phyloP scores from a whole-genome alignment of 2,113 vertebrate genomes.

The rat (Rattus norvegicus) region DNA sequence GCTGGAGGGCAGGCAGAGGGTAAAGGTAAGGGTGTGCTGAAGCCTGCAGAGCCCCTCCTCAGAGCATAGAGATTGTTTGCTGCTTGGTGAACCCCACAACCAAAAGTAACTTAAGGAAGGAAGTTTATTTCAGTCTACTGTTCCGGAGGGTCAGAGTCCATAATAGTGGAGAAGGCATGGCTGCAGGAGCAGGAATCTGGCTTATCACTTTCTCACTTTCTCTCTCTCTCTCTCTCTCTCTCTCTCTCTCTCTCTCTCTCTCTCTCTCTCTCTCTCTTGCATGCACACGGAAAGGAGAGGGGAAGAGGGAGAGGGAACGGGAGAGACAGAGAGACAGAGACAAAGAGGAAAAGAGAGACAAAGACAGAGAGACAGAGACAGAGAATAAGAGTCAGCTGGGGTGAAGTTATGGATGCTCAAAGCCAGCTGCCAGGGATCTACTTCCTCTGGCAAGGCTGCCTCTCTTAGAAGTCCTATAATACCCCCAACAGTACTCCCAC shows the following conservation, averaged over 20 bases:
- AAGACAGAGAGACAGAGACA: background rate
- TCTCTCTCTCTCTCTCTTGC: background rate
- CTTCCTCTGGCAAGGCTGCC: background rate
- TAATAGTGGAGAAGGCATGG: background rate
- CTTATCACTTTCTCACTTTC: background rate
- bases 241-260: background rate
- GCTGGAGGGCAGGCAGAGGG: background rate
- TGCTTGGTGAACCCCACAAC: background rate
- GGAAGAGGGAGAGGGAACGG: fast-evolving
- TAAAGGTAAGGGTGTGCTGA: background rate
- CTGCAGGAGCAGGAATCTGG: background rate
- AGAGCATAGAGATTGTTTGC: background rate
- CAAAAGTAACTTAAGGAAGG: background rate
- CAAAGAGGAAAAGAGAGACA: background rate
- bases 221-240: background rate
- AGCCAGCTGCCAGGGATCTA: background rate
- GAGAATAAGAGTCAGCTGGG: background rate
- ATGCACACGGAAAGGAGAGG: background rate
- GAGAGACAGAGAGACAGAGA: background rate
- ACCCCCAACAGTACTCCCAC: background rate
- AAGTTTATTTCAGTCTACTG: background rate
- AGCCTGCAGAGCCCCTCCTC: background rate
- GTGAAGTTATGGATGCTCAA: background rate
- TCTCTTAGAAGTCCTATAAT: background rate
- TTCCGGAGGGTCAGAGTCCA: background rate